Evolutionary conservation across 2,888 invertebrate genomes (phyloP).

Genomic region (Scaptomyza polygonia): DNA sequence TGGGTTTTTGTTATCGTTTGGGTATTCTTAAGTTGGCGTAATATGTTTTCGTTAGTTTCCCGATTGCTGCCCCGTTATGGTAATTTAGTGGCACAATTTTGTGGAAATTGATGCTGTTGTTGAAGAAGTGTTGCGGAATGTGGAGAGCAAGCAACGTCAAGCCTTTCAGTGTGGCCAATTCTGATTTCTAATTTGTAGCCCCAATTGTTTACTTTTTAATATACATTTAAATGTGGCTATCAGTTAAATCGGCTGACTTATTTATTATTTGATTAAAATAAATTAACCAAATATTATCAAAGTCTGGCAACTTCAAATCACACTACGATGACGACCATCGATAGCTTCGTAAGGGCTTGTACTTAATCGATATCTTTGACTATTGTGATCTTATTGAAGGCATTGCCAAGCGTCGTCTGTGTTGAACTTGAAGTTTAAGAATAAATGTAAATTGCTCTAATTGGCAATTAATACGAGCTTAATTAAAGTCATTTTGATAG

Average conservation of each 20-base stretch:
- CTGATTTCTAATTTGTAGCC: slow-evolving; percentile 19
- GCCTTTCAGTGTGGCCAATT: neutral
- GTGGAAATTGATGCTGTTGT: slow-evolving; percentile 79
- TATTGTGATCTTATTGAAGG: neutral
- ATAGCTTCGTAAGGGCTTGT: neutral
- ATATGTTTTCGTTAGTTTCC: slow-evolving; percentile 68
- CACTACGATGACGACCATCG: neutral
- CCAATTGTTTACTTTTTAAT: slow-evolving; percentile 27
- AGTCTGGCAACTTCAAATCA: neutral
- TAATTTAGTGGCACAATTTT: slow-evolving; percentile 82
- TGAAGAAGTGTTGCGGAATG: too few relatives aligned
- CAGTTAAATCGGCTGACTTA: slow-evolving; percentile 9
- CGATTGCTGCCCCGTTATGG: slow-evolving; percentile 68
- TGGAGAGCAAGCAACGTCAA: neutral
- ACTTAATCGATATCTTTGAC: neutral
- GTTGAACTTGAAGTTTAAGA: neutral
- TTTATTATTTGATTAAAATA: slow-evolving; percentile 8
- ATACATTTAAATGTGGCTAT: slow-evolving; percentile 29
- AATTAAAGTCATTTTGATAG: too few relatives aligned
- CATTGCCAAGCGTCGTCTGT: neutral
- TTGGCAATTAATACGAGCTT: neutral
- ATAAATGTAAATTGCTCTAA: neutral
- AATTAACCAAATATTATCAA: neutral
- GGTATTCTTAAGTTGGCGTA: slow-evolving; percentile 60
- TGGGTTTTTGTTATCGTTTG: slow-evolving; percentile 36